These are phyloP conservation scores for Cheilosia scutellata DNA, from an alignment of 2,888 invertebrate genomes.

Conservation along the genomic window DNA sequence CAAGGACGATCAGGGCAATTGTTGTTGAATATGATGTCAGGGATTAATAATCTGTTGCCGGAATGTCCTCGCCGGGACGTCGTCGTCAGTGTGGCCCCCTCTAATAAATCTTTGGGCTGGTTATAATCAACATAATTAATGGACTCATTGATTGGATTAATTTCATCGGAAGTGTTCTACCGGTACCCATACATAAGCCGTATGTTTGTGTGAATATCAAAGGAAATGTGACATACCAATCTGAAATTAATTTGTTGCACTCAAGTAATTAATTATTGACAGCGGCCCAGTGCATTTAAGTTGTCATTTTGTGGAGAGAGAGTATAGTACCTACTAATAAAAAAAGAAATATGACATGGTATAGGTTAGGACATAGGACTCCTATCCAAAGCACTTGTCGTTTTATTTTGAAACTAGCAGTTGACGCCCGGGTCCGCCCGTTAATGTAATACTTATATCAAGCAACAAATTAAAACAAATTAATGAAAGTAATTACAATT, in stretches of 20 bases:
- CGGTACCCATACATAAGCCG: conserved; percentile 43
- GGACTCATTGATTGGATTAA: conserved; percentile 76
- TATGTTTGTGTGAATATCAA: conserved; percentile 45
- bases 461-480: no score
- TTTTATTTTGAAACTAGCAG: no score
- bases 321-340: no score
- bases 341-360: no score
- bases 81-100: neutral
- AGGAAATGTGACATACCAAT: conserved; percentile 62
- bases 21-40: conserved; percentile 67
- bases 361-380: no score
- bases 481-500: no score
- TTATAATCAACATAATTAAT: conserved; percentile 75
- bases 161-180: conserved; percentile 66
- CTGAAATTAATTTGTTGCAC: conserved; percentile 72
- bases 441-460: no score
- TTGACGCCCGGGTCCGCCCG: no score
- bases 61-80: conserved; percentile 41
- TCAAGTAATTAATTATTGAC: conserved; percentile 69
- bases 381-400: no score
- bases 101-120: conserved; percentile 66
- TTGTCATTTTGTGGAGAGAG: no score
- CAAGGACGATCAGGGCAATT: conserved; percentile 67
- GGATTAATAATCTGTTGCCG: conserved; percentile 75
- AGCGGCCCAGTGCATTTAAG: neutral